Base-by-base conservation (phyloP, 2,113 vertebrate species). In the Aythya baeri region DNA sequence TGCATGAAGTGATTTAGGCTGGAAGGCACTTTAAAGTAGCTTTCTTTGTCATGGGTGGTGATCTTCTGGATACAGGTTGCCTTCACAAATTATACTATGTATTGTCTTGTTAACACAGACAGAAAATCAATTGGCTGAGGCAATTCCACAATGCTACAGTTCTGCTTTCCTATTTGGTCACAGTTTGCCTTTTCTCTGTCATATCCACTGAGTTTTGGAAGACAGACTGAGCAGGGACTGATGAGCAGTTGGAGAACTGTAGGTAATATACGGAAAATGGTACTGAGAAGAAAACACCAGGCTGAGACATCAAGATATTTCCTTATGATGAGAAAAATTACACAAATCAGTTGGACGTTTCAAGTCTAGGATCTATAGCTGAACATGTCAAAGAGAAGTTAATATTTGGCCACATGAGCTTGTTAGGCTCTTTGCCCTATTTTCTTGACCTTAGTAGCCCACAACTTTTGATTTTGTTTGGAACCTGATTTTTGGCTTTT, bases 71-170 rank as follows among this genome's bases (percentile, higher is more conserved):
- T 79, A 3, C 59, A 62, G 49, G 67, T 67, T 89, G 41, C 55
- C 32, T 80, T 88, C 74, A 3, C n/a, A 78, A 94, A 44, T 22
- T 71, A 12, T 29, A 2, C 17, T 70, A 6, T 55, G 22, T 62
- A 41, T 63, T 91, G 78, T 85, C 50, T 89, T 70, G n/a, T 94
- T 91, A 96, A 83, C 66, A 71, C 17, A 70, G 77, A 32, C 38
- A 83, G 70, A 88, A 86, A 88, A 81, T 83, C 83, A 86, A 22
- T 94, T 86, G 78, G 88, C 52, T 21, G 25, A 81, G 61, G 79
- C 58, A 58, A 44, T 71, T 65, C 55, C 18, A 65, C 57, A 59
- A 0, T 18, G 59, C 55, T 71, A 83, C 18, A 8, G 59, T 74
- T 71, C 5, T 0, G 7, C 59, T 61, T 26, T 71, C 67, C 41